A percentile compares a stretch with the other conserved stretches of the same genome.
These are phyloP conservation scores for Cossypha caffra DNA, from an alignment of 2,797 vertebrate species.

Conservation along the genomic window DNA sequence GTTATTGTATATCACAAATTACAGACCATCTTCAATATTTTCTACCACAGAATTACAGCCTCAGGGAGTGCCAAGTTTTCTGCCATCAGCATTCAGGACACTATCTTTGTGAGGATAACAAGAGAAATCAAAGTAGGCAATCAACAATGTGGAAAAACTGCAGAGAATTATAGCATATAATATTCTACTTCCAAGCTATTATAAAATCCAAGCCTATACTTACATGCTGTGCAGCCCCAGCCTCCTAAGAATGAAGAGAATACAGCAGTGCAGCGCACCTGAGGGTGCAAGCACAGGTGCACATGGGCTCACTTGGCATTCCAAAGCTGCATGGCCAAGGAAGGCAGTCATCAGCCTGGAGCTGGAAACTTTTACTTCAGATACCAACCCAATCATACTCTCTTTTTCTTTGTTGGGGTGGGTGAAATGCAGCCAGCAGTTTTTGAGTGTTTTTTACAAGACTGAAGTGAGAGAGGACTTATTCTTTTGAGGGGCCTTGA, in stretches of 20 bases:
- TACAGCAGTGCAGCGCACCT: accelerated
- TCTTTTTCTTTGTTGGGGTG: accelerated
- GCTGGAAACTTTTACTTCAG: not conserved
- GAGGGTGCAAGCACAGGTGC: not conserved
- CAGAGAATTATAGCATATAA: not conserved
- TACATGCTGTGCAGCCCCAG: not conserved
- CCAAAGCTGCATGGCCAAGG: not conserved
- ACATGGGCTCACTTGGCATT: not conserved
- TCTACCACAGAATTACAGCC: not conserved
- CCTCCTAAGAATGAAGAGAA: not conserved
- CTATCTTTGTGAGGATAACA: not conserved
- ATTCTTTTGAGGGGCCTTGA: not conserved
- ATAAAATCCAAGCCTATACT: not conserved
- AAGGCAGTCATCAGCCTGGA: accelerated
- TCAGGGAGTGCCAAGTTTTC: not conserved
- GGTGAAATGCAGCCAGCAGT: not conserved
- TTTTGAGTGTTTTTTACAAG: not conserved
- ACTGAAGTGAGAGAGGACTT: not conserved
- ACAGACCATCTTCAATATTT: not conserved
- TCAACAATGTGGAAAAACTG: not conserved
- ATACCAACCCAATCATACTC: not conserved
- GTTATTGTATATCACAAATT: constrained; percentile 38
- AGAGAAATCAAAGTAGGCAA: not conserved
- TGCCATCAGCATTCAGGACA: not conserved
- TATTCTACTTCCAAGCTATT: not conserved